Evolutionary conservation across 2,113 vertebrate species (phyloP), one percentile per base, ranked within the genome.

Genomic region (Sorex araneus): DNA sequence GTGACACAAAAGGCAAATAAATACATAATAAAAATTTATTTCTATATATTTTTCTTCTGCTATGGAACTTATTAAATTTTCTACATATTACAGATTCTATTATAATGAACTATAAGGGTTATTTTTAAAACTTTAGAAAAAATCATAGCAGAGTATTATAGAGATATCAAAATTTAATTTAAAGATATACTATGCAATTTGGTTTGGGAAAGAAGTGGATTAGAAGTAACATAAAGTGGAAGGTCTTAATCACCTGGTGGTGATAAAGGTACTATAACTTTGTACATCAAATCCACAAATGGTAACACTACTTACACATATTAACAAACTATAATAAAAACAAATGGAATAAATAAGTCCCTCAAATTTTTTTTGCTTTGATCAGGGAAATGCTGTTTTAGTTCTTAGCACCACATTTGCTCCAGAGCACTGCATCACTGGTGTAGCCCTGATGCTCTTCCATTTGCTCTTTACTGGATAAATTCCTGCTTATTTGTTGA

Each of bases 111-210:
- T 79, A 45, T 70, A 69, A 83, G 27, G 23, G 21, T 66, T 66
- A 82, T 60, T 89, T 19, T 25, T 25, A 64, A 64, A 89, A 79
- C 40, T 40, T 3, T 88, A 81, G 74, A 69, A 93, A 76, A 75
- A 78, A 67, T 4, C 30, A 7, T 93, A 88, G 79, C 69, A 85
- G 47, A 75, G 84, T 94, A 50, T 63, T 60, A 81, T 27, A 84
- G 27, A 43, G 36, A 96, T 78, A 12, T 23, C 63, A 86, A 87
- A 9, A 87, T 93, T 92, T 85, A 90, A 74, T 69, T 81, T 40
- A 85, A 93, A 93, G 90, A 67, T 6, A 90, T 16, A 54, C 21
- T 87, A 91, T 10, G 73, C 9, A 79, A 40, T 47, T 11, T 69
- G 76, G 77, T 69, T 40, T 40, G 40, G 15, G 88, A 84, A 90